These are phyloP conservation scores for Danio jaintianensis DNA, from an alignment of 2,797 vertebrate species.

Conservation along the genomic window DNA sequence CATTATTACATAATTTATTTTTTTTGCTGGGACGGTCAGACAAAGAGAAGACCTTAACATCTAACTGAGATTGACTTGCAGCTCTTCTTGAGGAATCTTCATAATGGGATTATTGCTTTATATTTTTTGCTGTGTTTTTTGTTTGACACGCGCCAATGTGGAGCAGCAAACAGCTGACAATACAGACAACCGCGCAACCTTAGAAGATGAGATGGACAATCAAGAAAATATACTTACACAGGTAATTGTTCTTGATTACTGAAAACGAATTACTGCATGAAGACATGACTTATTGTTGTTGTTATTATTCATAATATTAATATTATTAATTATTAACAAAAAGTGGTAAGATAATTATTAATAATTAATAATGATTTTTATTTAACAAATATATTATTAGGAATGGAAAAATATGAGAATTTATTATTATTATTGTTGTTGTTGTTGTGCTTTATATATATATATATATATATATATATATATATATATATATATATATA, in stretches of 20 bases:
- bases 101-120: slow-evolving; percentile 49
- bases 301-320: no score
- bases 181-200: slow-evolving; percentile 64
- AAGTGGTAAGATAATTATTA: no score
- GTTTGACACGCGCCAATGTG: slow-evolving; percentile 19
- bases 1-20: neutral
- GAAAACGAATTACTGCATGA: neutral
- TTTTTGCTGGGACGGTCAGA: slow-evolving; percentile 9
- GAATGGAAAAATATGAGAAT: no score
- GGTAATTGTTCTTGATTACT: slow-evolving; percentile 69
- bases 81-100: slow-evolving; percentile 10
- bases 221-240: slow-evolving; percentile 90
- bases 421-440: no score
- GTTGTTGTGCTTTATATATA: no score
- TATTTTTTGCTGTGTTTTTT: slow-evolving; percentile 47
- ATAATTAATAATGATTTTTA: no score
- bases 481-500: no score
- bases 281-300: neutral
- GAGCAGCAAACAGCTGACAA: slow-evolving; percentile 59
- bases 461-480: no score
- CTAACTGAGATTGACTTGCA: neutral
- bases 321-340: no score
- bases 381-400: no score
- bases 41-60: slow-evolving; percentile 6
- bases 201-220: slow-evolving; percentile 88